Conservation (phyloP, 2,113 vertebrate species). For the Nibea albiflora region DNA sequence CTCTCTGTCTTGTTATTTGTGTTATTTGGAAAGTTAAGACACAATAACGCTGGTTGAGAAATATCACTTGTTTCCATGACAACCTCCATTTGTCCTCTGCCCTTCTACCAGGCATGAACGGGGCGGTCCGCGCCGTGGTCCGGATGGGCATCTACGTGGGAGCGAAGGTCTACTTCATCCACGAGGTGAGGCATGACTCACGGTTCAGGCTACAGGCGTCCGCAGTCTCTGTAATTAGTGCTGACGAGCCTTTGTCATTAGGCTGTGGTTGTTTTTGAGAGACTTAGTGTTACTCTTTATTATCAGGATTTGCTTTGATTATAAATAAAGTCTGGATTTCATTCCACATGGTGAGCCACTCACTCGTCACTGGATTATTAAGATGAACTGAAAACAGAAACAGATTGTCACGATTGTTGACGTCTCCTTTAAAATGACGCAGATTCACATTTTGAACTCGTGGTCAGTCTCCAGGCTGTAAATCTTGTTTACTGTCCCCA, state of each 20-base stretch:
- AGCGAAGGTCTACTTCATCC: conserved; percentile 80
- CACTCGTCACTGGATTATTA: too few species aligned
- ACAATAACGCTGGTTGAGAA: too few species aligned
- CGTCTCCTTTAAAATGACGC: neutral
- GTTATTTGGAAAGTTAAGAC: neutral
- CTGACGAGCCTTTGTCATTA: neutral
- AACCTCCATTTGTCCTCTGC: neutral
- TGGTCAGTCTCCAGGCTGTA: neutral
- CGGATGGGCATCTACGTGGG: conserved; percentile 79
- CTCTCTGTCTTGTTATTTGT: neutral
- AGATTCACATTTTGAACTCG: too few species aligned
- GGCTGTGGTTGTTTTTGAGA: neutral
- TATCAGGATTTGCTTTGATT: too few species aligned
- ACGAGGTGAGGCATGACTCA: conserved; percentile 66
- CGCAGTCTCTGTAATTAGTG: neutral
- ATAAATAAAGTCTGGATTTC: neutral
- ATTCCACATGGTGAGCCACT: too few species aligned
- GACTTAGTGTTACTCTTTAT: neutral
- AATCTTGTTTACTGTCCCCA: too few species aligned
- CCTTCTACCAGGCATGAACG: conserved; percentile 72
- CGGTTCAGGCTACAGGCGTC: neutral
- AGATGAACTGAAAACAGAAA: neutral
- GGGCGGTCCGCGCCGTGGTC: conserved; percentile 75
- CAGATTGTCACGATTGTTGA: neutral
- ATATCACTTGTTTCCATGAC: neutral